Base-by-base conservation (phyloP, 2,113 vertebrate genomes). In the Nasalis larvatus region DNA sequence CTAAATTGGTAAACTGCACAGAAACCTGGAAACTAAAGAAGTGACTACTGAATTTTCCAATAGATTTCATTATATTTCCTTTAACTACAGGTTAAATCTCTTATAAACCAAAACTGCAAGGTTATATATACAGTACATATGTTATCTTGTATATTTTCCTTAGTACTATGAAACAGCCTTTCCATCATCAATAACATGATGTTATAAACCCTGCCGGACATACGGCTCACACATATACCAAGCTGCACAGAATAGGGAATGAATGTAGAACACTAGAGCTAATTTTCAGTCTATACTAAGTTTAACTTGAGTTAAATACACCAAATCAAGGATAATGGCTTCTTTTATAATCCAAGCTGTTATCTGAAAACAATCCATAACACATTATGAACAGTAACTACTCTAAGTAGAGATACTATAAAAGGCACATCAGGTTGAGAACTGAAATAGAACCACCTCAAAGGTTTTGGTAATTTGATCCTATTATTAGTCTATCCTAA, bases 391-490 rank as follows among this genome's bases (percentile, higher is more conserved):
- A 93, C 40, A 77, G 52, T 74, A 95, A 93, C 86, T 97, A 95
- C 86, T 94, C 94, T 96, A 94, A 95, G 88, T 14, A 91, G 91
- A 95, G 91, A 95, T 96, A 97, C 95, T 97, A 97, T 97, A 88
- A 97, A 97, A 95, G 73, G 80, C 54, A 87, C 30, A 97, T 85
- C 71, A 95, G 56, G 69, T 56, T 95, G 56, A 97, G 94, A 97
- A 97, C 84, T 96, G 71, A 98, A 97, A 97, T 92, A 95, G 92
- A 98, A 92, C 37, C 32, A 97, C 76, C 58, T 84, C 89, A 58
- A 95, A 97, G 96, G 54, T 91, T 97, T 88, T 66, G 89, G n/a
- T 93, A 97, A 97, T 90, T 66, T 96, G 92, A 95, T 93, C 77
- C 83, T 81, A 96, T 94, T 95, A 85, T 69, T 97, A 37, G 13